Evolutionary conservation across 2,797 vertebrate genomes (phyloP).

Genomic region (Threskiornis aethiopicus): DNA sequence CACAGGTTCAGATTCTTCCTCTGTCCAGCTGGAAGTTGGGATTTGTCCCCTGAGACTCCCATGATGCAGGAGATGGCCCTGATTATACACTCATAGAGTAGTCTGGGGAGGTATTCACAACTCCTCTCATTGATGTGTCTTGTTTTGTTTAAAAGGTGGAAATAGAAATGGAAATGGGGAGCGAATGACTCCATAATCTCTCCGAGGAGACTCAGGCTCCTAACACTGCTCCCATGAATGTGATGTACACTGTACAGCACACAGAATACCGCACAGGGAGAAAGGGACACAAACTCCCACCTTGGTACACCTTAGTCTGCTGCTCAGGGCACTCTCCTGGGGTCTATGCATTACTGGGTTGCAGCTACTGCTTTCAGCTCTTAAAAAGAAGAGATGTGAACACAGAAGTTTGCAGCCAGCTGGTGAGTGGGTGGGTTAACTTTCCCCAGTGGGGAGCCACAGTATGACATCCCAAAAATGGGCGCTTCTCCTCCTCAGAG

Average conservation of each 20-base stretch:
- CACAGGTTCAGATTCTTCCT: background rate
- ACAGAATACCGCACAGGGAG: background rate
- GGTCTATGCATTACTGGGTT: background rate
- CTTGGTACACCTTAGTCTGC: background rate
- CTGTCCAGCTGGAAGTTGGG: background rate
- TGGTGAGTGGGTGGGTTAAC: background rate
- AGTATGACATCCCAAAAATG: background rate
- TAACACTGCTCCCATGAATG: background rate
- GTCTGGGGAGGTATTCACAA: background rate
- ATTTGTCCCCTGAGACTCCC: background rate
- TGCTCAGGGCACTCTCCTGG: background rate
- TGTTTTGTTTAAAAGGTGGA: background rate
- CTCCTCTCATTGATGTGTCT: background rate
- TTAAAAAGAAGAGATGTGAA: background rate
- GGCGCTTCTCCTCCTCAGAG: background rate
- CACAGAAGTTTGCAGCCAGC: background rate
- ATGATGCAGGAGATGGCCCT: background rate
- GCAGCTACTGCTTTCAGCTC: background rate
- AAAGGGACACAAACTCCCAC: rapidly evolving
- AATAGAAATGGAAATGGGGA: background rate
- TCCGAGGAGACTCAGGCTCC: background rate
- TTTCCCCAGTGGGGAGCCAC: background rate
- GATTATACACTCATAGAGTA: background rate
- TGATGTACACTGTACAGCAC: background rate
- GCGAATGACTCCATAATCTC: background rate